phyloP scores from a whole-genome alignment of 2,113 vertebrate species.

The Ammodytes dubius region DNA sequence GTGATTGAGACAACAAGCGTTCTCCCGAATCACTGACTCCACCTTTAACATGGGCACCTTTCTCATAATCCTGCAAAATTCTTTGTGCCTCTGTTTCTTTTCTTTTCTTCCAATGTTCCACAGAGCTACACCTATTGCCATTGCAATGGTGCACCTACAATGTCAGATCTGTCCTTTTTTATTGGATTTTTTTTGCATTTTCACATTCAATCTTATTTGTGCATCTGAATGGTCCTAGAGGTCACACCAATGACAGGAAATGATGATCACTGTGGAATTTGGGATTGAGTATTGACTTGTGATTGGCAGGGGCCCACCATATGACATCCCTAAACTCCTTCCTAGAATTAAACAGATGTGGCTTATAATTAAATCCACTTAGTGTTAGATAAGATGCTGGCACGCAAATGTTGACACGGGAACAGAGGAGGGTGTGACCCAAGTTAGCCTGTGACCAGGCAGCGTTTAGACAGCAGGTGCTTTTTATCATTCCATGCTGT shows the following conservation, averaged over 20 bases:
- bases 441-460: slow-evolving; percentile 17
- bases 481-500: not conserved
- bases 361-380: slow-evolving; percentile 50
- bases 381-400: slow-evolving; percentile 23
- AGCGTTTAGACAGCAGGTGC: not conserved
- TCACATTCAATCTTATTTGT: not conserved
- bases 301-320: slow-evolving; percentile 45
- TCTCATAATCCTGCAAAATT: not conserved
- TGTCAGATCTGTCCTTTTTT: not conserved
- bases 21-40: too few species aligned
- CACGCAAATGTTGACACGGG: not conserved
- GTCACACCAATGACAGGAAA: slow-evolving; percentile 54
- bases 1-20: too few species aligned
- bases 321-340: too few species aligned
- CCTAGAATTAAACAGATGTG: too few species aligned
- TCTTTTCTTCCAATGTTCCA: not conserved
- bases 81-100: not conserved
- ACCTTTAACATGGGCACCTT: not conserved
- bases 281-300: slow-evolving; percentile 65
- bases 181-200: not conserved
- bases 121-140: not conserved
- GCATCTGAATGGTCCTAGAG: slow-evolving; percentile 32
- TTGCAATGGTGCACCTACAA: not conserved
- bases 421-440: slow-evolving; percentile 32
- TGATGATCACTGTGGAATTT: slow-evolving; percentile 58